Evolutionary conservation across 2,888 invertebrate species (phyloP).

Genomic region (Nomada lathburiana): DNA sequence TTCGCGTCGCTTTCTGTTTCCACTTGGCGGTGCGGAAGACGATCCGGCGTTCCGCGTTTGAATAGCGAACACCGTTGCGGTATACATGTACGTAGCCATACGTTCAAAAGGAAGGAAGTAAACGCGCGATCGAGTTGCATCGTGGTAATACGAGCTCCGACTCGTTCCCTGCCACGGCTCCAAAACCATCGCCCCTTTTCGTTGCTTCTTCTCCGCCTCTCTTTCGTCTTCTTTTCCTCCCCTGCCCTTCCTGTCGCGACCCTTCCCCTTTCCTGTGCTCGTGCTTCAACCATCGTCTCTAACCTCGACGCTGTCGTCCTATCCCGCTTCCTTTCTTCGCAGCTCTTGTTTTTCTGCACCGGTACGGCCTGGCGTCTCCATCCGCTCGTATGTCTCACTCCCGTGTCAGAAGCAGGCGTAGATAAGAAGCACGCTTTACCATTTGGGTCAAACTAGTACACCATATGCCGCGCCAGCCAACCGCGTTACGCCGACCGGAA

Average conservation of each 20-base stretch:
- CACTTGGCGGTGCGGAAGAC: slow-evolving; percentile 65
- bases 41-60: slow-evolving; percentile 60
- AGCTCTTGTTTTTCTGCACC: slow-evolving; percentile 22
- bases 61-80: slow-evolving; percentile 58
- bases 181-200: not conserved
- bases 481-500: slow-evolving; percentile 56
- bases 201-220: not conserved
- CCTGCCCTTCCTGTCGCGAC: not conserved
- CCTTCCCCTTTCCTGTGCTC: not conserved
- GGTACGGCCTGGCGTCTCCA: slow-evolving; percentile 16
- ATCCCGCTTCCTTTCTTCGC: not conserved
- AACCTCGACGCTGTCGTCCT: not conserved
- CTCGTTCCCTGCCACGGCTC: slow-evolving; percentile 1
- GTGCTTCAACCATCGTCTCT: not conserved
- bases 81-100: slow-evolving; percentile 29
- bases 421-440: slow-evolving; percentile 62
- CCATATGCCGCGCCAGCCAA: slow-evolving; percentile 40
- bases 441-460: slow-evolving; percentile 60
- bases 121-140: slow-evolving; percentile 66
- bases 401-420: slow-evolving; percentile 46
- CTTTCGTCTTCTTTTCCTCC: not conserved
- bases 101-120: slow-evolving; percentile 45
- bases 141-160: slow-evolving; percentile 56
- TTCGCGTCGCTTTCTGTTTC: slow-evolving; percentile 65
- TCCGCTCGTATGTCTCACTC: slow-evolving; percentile 43